A percentile compares a stretch with the other conserved stretches of the same genome.
phyloP scores from a whole-genome alignment of 2,888 invertebrate genomes.

The Drosophila longiperda region DNA sequence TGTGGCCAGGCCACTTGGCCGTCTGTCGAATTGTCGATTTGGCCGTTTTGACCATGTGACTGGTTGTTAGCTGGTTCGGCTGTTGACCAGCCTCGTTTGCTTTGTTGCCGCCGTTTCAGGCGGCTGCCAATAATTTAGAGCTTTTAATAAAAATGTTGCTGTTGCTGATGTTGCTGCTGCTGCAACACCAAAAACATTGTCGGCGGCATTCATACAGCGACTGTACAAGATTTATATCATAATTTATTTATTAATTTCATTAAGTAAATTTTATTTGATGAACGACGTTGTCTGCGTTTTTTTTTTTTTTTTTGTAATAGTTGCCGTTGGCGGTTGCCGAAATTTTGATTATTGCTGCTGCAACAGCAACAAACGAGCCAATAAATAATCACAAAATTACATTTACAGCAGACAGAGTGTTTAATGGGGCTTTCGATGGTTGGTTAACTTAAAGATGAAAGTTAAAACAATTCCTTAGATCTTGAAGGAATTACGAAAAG shows the following conservation, averaged over 20 bases:
- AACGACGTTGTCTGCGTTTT: slow-evolving; percentile 69
- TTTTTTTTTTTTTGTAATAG: slow-evolving; percentile 21
- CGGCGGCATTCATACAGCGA: slow-evolving; percentile 48
- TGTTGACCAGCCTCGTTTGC: slow-evolving; percentile 64
- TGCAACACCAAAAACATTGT: slow-evolving; percentile 45
- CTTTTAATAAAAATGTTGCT: slow-evolving; percentile 77
- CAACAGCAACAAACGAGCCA: slow-evolving; percentile 45
- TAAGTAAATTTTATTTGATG: slow-evolving; percentile 80
- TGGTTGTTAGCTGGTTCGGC: slow-evolving; percentile 26
- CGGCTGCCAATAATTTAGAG: slow-evolving; percentile 79
- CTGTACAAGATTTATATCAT: slow-evolving; percentile 79
- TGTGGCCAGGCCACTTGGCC: slow-evolving; percentile 59
- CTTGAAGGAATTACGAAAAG: background rate
- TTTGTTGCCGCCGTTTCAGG: slow-evolving; percentile 72
- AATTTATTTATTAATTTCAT: slow-evolving; percentile 81
- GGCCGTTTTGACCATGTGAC: slow-evolving; percentile 30
- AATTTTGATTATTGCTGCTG: slow-evolving; percentile 71
- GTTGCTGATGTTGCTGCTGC: slow-evolving; percentile 18
- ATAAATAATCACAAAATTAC: slow-evolving; percentile 58
- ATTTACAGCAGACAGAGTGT: slow-evolving; percentile 51
- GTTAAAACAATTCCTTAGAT: background rate
- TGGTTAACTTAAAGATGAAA: background rate
- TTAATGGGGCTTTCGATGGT: slow-evolving; percentile 35
- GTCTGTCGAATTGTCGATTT: slow-evolving; percentile 24
- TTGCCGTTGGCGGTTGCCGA: slow-evolving; percentile 67